These are phyloP conservation scores for Synanthedon myopaeformis DNA, from an alignment of 2,888 invertebrate genomes.

Conservation along the genomic window DNA sequence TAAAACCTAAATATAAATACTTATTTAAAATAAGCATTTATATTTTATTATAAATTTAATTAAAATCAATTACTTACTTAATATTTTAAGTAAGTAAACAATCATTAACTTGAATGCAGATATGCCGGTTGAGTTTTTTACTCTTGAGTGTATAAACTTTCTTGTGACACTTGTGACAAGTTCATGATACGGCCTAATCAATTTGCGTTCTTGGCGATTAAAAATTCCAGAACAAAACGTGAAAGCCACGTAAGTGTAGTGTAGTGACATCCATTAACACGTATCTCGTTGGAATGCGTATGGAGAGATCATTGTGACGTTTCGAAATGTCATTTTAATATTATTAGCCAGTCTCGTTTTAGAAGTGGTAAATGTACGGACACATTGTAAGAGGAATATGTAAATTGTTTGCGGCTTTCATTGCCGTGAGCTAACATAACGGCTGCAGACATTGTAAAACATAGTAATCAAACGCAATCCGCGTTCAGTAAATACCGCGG, in stretches of 20 bases:
- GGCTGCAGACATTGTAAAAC: constrained; percentile 23
- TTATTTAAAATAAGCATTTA: no score
- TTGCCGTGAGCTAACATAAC: constrained; percentile 17
- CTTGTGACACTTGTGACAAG: background rate
- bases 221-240: constrained; percentile 14
- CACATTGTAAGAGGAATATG: constrained; percentile 6
- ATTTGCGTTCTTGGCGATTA: constrained; percentile 10
- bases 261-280: constrained; percentile 28
- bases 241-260: constrained; percentile 22
- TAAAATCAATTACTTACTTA: no score
- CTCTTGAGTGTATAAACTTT: no score
- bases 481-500: constrained; percentile 15
- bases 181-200: constrained; percentile 7
- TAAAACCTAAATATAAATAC: no score
- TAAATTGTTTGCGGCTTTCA: constrained; percentile 6
- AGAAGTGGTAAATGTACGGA: background rate
- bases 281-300: constrained; percentile 21
- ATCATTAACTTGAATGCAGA: no score
- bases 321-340: constrained; percentile 14
- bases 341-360: background rate
- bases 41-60: no score
- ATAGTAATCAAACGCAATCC: constrained; percentile 25
- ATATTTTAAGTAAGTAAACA: no score
- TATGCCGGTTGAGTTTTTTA: no score
- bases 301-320: constrained; percentile 27